These are phyloP conservation scores for Rutilus rutilus DNA, from an alignment of 2,113 vertebrate species.

Conservation along the genomic window DNA sequence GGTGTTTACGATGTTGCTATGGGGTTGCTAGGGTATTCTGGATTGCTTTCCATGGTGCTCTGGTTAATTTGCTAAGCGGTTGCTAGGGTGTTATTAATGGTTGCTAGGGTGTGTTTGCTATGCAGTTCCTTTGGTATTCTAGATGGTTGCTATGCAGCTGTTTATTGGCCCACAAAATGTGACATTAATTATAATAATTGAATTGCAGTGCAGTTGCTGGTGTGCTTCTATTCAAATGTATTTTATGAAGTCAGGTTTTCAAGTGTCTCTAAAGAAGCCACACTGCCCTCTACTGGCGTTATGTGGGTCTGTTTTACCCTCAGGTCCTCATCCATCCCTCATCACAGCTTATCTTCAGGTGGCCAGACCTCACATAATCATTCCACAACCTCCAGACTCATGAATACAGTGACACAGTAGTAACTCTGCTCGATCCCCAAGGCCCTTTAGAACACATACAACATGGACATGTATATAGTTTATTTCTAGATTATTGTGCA, in stretches of 20 bases:
- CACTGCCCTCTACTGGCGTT: not conserved
- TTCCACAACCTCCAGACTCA: not conserved
- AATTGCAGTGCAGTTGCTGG: not conserved
- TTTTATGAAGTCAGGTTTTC: not conserved
- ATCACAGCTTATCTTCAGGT: slow-evolving; percentile 7
- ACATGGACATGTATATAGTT: too few relatives aligned
- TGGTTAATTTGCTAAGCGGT: not conserved
- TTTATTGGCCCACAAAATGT: not conserved
- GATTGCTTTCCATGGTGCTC: not conserved
- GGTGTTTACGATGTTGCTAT: not conserved
- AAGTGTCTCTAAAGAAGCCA: not conserved
- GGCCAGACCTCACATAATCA: not conserved
- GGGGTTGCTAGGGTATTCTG: not conserved
- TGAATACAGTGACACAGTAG: not conserved
- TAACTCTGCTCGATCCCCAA: not conserved
- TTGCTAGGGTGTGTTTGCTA: not conserved
- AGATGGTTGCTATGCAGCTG: not conserved
- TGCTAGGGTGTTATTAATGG: not conserved
- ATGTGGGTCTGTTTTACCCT: not conserved
- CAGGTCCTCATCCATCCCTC: not conserved
- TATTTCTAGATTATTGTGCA: too few relatives aligned
- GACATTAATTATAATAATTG: not conserved
- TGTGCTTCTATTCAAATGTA: not conserved
- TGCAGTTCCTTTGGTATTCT: not conserved
- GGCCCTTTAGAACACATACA: not conserved